Evolutionary conservation across 2,888 invertebrate genomes (phyloP).

Genomic region (Cyaniris semiargus): DNA sequence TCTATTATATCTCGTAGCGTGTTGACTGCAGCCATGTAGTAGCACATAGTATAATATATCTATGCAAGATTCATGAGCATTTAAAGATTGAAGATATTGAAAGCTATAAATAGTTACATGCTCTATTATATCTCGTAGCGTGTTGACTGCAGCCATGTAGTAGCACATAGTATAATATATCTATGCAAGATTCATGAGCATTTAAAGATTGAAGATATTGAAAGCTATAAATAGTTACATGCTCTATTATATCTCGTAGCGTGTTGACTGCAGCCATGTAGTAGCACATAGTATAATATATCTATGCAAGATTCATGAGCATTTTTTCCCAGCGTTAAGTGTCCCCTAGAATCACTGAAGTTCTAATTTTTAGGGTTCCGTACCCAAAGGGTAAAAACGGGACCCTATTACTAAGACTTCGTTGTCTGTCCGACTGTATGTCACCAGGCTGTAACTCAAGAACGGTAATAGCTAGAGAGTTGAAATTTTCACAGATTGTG

Average conservation of each 20-base stretch:
- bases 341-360: too few relatives aligned
- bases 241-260: not conserved
- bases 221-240: constrained; percentile 10
- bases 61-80: not conserved
- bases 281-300: not conserved
- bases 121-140: not conserved
- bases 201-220: not conserved
- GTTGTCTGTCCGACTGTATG: too few relatives aligned
- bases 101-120: constrained; percentile 10
- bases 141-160: not conserved
- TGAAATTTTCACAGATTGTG: too few relatives aligned
- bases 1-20: not conserved
- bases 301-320: not conserved
- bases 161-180: not conserved
- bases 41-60: not conserved
- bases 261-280: not conserved
- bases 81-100: not conserved
- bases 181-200: not conserved
- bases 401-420: too few relatives aligned
- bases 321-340: too few relatives aligned
- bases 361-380: too few relatives aligned
- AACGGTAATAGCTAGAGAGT: too few relatives aligned
- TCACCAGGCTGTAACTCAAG: too few relatives aligned
- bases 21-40: not conserved
- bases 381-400: too few relatives aligned